phyloP scores from a whole-genome alignment of 2,888 invertebrate species.

The Capitulum mitella region DNA sequence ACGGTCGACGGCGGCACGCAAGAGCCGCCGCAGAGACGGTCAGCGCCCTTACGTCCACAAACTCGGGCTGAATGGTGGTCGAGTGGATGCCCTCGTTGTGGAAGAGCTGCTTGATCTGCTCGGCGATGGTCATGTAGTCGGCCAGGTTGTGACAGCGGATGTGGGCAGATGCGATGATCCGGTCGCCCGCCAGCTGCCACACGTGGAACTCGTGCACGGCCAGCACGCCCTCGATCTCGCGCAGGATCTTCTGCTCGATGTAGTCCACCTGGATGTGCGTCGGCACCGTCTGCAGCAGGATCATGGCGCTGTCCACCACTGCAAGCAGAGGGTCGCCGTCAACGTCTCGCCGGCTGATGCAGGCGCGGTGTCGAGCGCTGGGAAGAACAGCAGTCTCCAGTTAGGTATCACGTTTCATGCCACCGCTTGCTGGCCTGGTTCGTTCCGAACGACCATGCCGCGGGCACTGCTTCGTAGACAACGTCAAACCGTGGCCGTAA shows the following conservation, averaged over 20 bases:
- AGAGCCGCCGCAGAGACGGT: no score
- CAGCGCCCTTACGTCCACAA: slow-evolving; percentile 59
- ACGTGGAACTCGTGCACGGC: slow-evolving; percentile 98
- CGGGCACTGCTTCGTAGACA: no score
- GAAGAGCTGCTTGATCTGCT: slow-evolving; percentile 92
- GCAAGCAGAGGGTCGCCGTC: slow-evolving; percentile 26
- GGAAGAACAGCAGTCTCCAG: no score
- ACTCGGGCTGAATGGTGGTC: slow-evolving; percentile 97
- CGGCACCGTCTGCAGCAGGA: slow-evolving; percentile 95
- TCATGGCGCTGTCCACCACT: slow-evolving; percentile 86
- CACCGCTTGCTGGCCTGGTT: no score
- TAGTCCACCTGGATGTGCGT: slow-evolving; percentile 93
- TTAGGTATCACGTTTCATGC: no score
- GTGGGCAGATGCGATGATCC: slow-evolving; percentile 95
- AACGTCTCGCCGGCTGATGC: no score
- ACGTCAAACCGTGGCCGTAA: no score
- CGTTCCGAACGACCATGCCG: no score
- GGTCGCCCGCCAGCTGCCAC: slow-evolving; percentile 94
- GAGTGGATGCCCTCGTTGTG: slow-evolving; percentile 98
- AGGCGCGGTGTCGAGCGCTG: no score
- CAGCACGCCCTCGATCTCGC: slow-evolving; percentile 86
- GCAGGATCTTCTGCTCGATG: slow-evolving; percentile 74
- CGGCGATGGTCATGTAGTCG: slow-evolving; percentile 95
- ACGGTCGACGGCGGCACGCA: no score
- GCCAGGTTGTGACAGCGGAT: slow-evolving; percentile 87